phyloP scores from a whole-genome alignment of 1,140 invertebrate species.

The Zaprionus africanus region DNA sequence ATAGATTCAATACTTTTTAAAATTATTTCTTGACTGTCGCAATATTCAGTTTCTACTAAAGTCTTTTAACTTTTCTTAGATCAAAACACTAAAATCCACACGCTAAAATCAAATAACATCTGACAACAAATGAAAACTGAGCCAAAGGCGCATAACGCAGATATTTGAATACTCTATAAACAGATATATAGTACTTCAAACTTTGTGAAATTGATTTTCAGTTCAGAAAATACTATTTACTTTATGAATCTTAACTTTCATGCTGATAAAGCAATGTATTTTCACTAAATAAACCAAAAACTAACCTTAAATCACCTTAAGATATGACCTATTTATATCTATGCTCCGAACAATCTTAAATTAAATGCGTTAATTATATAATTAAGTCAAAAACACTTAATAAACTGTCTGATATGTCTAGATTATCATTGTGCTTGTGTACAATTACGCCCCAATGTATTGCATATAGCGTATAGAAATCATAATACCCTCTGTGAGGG shows the following conservation, averaged over 20 bases:
- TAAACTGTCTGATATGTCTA: neutral
- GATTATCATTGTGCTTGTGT: neutral
- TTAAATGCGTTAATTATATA: too few relatives aligned
- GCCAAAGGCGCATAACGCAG: neutral
- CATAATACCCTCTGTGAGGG: neutral
- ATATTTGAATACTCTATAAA: neutral
- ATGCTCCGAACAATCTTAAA: too few relatives aligned
- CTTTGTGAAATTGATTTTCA: neutral
- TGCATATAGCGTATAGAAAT: neutral
- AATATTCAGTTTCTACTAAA: neutral
- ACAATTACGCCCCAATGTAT: neutral
- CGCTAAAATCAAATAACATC: conserved; percentile 24
- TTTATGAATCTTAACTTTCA: neutral
- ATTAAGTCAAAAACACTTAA: too few relatives aligned
- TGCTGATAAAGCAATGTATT: too few relatives aligned
- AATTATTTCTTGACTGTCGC: neutral
- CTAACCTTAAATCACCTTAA: too few relatives aligned
- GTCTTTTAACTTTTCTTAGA: neutral
- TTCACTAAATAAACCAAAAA: too few relatives aligned
- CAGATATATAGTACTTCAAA: neutral
- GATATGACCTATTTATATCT: too few relatives aligned
- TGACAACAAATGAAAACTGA: conserved; percentile 8
- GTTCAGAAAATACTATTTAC: neutral
- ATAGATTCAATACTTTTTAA: neutral
- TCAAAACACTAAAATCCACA: neutral